These are phyloP conservation scores for Xylota segnis DNA, from an alignment of 2,888 invertebrate genomes.

Conservation along the genomic window DNA sequence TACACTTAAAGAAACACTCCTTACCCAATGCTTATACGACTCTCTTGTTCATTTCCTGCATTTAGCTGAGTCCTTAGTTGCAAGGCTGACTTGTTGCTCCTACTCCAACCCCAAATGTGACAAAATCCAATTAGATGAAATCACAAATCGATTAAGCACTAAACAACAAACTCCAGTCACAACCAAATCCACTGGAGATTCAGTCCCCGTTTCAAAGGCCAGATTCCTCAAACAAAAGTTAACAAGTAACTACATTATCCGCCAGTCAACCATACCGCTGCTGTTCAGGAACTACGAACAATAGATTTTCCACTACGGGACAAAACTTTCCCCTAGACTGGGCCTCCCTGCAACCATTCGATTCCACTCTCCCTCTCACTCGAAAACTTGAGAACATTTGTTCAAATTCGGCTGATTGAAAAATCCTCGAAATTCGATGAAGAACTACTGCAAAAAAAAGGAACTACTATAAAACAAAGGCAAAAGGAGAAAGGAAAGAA, in stretches of 20 bases:
- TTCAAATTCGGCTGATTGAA: conserved; percentile 74
- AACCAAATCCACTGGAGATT: neutral
- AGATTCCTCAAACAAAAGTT: conserved; percentile 46
- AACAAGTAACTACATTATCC: conserved; percentile 47
- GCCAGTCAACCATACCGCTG: conserved; percentile 35
- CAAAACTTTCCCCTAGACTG: conserved; percentile 36
- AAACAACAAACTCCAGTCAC: neutral
- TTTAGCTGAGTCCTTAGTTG: too few species aligned
- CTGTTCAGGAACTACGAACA: conserved; percentile 37
- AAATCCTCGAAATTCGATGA: conserved; percentile 72
- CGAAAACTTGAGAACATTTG: conserved; percentile 65
- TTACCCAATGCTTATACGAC: too few species aligned
- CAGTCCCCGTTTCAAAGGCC: neutral
- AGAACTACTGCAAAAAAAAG: conserved; percentile 2
- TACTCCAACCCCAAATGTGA: too few species aligned
- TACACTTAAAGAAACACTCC: too few species aligned
- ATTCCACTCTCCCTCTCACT: neutral
- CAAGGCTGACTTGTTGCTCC: too few species aligned
- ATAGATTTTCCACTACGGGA: conserved; percentile 26
- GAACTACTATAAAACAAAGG: neutral
- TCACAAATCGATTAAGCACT: neutral
- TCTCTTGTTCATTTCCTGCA: too few species aligned
- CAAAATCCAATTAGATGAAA: neutral
- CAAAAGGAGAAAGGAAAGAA: neutral
- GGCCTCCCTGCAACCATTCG: neutral